Evolutionary conservation across 2,888 invertebrate genomes (phyloP), one percentile per base, ranked within the genome.

Genomic region (Fissipunctia ypsillon): DNA sequence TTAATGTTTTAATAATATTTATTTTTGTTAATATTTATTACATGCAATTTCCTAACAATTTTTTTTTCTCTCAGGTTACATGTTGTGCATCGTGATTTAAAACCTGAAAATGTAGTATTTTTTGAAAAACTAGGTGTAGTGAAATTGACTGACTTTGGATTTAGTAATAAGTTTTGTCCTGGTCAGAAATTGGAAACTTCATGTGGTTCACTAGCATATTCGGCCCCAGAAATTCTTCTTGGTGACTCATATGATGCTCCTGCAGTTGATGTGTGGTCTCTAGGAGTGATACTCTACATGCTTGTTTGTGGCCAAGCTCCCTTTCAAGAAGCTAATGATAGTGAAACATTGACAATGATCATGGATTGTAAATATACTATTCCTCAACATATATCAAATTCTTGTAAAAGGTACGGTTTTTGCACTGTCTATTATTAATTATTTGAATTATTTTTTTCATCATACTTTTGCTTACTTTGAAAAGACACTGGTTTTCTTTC

Each of bases 21-120:
- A 16, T 48, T 25, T 52, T 22, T 57, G 1, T n/a, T 35, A 25
- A n/a, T 63, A 57, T 67, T 41, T n/a, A 31, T 43, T 60, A 25
- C n/a, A 5, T 59, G n/a, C 59, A 9, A 31, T 22, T 54, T 57
- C 43, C 43, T 67, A 45, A 80, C 59, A 28, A 22, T 12, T 63
- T 3, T 68, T 56, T 56, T 75, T 65, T 64, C 76, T 82, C 82
- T 68, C 94, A 96, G 96, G 89, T 95, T 97, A 93, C 97, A 97
- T 94, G 97, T 97, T 81, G 97, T 97, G 60, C 97, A 97, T 88
- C 97, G 99, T 85, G 99, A 99, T 96, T 97, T 99, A 85, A 99
- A 99, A 96, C 99, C 99, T 22, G 99, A 99, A 95, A 99, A 99
- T 97, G 99, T 99, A 76, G 99, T 99, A 66, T 99, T 99, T 96